Evolutionary conservation across 2,888 invertebrate genomes (phyloP), one percentile per base, ranked within the genome.

Genomic region (Eubasilissa splendida): DNA sequence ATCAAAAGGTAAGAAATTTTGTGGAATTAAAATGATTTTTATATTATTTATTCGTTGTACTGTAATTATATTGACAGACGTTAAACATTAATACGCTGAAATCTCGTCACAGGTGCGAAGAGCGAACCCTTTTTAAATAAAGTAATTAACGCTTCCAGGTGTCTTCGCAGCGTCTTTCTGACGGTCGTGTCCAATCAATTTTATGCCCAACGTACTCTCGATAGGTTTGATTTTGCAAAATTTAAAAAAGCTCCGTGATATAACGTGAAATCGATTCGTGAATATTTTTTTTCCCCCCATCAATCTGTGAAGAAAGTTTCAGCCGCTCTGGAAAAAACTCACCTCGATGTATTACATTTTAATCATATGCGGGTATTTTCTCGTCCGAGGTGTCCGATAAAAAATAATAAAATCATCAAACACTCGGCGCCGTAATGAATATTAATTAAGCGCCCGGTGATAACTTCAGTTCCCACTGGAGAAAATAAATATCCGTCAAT

Each of bases 401-500:
- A 81, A 82, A 68, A 70, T 82, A 80, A 82, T 80, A 82, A 82
- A 80, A 77, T 80, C 82, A 82, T 80, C 80, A 77, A 68, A 14
- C 22, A 56, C 74, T 56, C 52, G 68, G 54, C 75, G 50, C 12
- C 10, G 70, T 83, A 83, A 81, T 83, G 83, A 80, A 81, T 83
- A 80, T 81, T 80, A 83, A 83, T 83, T 81, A 78, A 81, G 75
- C 77, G 60, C 52, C 65, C 82, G 82, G 78, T 80, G 78, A 81
- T 80, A 83, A 77, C 74, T 59, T 75, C 77, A 42, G 74, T 81
- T 80, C 73, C 75, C 78, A 78, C 81, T 77, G 75, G 78, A 77
- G 71, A 81, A 78, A 83, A 81, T 76, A 80, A 83, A 80, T 81
- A 81, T 77, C 66, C 80, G 83, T 83, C 83, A 83, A 83, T 83